Evolutionary conservation across 2,888 invertebrate genomes (phyloP), one percentile per base, ranked within the genome.

Genomic region (Euclidia mi): DNA sequence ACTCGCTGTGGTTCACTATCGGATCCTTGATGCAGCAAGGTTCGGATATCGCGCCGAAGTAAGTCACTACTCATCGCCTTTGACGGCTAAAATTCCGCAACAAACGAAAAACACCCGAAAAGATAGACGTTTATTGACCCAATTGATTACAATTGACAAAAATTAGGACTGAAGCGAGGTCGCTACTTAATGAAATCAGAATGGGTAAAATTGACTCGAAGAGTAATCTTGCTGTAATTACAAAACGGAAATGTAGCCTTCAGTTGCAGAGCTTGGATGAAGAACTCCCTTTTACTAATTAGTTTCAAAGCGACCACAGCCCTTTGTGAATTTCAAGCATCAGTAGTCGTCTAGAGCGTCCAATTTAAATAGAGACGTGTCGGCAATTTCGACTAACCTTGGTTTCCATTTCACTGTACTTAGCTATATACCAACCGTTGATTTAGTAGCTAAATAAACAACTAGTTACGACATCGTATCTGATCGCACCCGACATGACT

Each of bases 1-100:
- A 98, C 96, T 97, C 98, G 90, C 96, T 98, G 91, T 98, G 98
- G 98, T 98, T 98, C 95, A 98, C 98, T 94, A 98, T 98, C 90
- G 97, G 97, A 87, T 97, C 97, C 85, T 96, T 98, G 95, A 97
- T 98, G 97, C 98, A 98, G 96, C 98, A 98, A 95, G 98, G 98
- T 94, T 97, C 97, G 92, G 98, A 98, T 95, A 97, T 98, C 95
- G 97, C 97, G 84, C 98, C 98, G 92, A 97, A 97, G 97, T 97
- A 96, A 97, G 97, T 96, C 84, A 81, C 81, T 77, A 76, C 72
- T 66, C 70, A 70, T 79, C 43, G 62, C 76, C 79, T 81, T 81
- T 77, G 84, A 81, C 66, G 84, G 85, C 81, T 90, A 89, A 87
- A 85, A 76, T 86, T 84, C 85, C 84, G 70, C 60, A 46, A 64